Conservation (phyloP, 2,888 invertebrate genomes). For the Scotopteryx bipunctaria region DNA sequence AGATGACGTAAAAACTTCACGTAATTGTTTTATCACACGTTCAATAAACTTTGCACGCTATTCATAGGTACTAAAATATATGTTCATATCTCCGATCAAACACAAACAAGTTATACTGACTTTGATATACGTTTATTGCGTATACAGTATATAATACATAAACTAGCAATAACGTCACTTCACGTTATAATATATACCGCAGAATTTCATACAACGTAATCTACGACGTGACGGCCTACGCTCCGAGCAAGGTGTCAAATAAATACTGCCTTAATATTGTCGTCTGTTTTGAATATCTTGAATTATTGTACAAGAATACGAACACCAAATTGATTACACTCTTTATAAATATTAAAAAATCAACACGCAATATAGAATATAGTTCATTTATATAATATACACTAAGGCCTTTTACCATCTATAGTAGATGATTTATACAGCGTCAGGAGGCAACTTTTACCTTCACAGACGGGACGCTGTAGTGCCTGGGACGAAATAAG, state of each 20-base stretch:
- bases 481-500: no score
- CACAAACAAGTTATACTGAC: constrained; percentile 39
- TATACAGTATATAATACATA: constrained; percentile 35
- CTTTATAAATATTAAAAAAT: neutral
- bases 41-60: neutral
- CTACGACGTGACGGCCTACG: constrained; percentile 49
- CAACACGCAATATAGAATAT: no score
- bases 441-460: no score
- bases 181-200: constrained; percentile 58
- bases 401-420: no score
- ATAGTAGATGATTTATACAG: no score
- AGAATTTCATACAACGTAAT: constrained; percentile 61
- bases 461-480: no score
- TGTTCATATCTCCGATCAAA: neutral
- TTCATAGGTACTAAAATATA: neutral
- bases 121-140: constrained; percentile 50
- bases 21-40: no score
- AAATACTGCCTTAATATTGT: constrained; percentile 49
- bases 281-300: constrained; percentile 30
- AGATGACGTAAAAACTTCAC: no score
- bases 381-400: no score
- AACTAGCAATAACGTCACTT: constrained; percentile 52
- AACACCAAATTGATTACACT: constrained; percentile 4
- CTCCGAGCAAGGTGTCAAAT: constrained; percentile 54
- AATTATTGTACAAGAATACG: constrained; percentile 20